Conservation (phyloP, 2,797 vertebrate species). For the Hippopotamyrus pictus region DNA sequence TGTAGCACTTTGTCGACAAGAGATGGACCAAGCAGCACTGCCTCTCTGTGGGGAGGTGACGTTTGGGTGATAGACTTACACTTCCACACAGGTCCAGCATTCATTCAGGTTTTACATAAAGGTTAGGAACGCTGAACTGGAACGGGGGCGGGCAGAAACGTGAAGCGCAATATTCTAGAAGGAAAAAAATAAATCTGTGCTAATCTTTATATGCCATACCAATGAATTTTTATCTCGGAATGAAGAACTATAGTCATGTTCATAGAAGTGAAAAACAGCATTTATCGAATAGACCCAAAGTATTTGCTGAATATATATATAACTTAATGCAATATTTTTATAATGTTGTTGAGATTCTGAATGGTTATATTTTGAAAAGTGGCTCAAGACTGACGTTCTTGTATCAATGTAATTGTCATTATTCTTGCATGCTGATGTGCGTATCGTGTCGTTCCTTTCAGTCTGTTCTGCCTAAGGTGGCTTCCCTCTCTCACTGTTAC, state of each 20-base stretch:
- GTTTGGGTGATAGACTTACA: neutral
- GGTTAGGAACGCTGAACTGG: neutral
- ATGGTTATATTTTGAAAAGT: conserved; percentile 42
- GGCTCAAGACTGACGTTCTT: conserved; percentile 47
- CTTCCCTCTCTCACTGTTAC: conserved; percentile 78
- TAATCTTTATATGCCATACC: conserved; percentile 42
- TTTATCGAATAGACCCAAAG: conserved; percentile 50
- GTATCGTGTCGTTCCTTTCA: conserved; percentile 35
- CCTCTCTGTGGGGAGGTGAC: neutral
- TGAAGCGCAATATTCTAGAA: conserved; percentile 29
- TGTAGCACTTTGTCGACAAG: conserved; percentile 16
- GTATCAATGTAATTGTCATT: conserved; percentile 69
- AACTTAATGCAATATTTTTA: conserved; percentile 65
- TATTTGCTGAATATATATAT: conserved; percentile 48
- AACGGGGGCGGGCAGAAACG: conserved; percentile 7
- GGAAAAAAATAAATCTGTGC: conserved; percentile 39
- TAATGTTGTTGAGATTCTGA: conserved; percentile 50
- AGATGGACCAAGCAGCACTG: neutral
- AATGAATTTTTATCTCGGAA: conserved; percentile 23
- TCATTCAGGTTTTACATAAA: conserved; percentile 17
- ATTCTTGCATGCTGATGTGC: conserved; percentile 73
- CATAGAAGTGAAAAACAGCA: conserved; percentile 58
- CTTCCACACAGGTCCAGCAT: neutral
- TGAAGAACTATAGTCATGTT: conserved; percentile 54
- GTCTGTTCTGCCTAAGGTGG: conserved; percentile 55